These are phyloP conservation scores for Heteronetta atricapilla DNA, from an alignment of 2,113 vertebrate species.

Conservation along the genomic window DNA sequence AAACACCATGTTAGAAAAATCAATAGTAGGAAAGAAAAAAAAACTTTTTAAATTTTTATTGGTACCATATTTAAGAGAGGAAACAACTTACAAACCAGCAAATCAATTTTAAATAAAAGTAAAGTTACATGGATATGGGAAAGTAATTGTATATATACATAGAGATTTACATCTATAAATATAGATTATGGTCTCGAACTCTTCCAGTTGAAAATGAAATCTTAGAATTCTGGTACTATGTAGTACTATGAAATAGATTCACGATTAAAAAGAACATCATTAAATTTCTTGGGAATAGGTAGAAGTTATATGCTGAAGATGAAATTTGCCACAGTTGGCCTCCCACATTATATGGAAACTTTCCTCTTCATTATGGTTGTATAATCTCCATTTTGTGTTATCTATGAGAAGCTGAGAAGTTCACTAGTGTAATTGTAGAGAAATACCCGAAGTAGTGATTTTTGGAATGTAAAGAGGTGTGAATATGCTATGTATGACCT, in stretches of 20 bases:
- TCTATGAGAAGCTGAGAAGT: neutral
- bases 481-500: neutral
- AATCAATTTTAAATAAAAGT: neutral
- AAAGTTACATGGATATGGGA: neutral
- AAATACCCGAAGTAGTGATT: neutral
- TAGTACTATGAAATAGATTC: neutral
- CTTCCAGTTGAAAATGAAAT: neutral
- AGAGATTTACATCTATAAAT: neutral
- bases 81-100: neutral
- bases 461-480: neutral
- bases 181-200: neutral
- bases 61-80: neutral
- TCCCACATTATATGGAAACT: neutral
- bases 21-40: neutral
- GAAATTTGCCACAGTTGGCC: neutral
- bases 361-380: neutral
- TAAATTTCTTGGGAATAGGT: neutral
- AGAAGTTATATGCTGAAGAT: neutral
- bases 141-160: neutral
- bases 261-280: neutral
- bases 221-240: fast-evolving
- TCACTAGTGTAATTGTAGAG: neutral
- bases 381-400: neutral
- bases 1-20: neutral
- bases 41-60: too few relatives aligned